Percentiles rank a stretch among this genome's conserved stretches.
Evolutionary conservation across 2,797 vertebrate genomes (phyloP).

Genomic region (Arrhamphus sclerolepis): DNA sequence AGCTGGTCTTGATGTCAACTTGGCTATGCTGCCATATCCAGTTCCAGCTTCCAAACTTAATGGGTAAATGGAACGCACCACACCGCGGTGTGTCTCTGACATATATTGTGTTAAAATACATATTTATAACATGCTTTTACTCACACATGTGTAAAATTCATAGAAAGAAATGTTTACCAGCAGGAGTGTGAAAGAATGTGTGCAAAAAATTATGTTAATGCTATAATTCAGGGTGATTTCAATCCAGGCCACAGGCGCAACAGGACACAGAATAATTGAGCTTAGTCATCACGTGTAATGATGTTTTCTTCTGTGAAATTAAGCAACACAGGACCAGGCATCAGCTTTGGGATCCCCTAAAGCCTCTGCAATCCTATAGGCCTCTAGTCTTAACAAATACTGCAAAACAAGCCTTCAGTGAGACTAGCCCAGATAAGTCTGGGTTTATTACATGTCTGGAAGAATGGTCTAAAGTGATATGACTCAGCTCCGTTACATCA

Average conservation of each 20-base stretch:
- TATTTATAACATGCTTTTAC: background rate
- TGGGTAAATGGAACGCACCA: background rate
- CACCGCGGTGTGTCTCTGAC: too few species aligned
- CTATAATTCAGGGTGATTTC: constrained; percentile 28
- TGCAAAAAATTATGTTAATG: constrained; percentile 27
- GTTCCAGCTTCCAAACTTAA: background rate
- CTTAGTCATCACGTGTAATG: constrained; percentile 55
- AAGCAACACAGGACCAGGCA: constrained; percentile 27
- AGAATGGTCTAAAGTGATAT: constrained; percentile 34
- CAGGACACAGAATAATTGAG: constrained; percentile 43
- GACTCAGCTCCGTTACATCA: constrained; percentile 45
- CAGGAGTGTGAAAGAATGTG: constrained; percentile 16
- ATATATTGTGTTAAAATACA: background rate
- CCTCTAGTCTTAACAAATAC: constrained; percentile 19
- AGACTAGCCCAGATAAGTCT: constrained; percentile 32
- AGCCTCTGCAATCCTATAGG: constrained; percentile 22
- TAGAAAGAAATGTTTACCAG: constrained; percentile 4
- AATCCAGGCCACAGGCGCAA: constrained; percentile 21
- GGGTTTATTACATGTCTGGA: constrained; percentile 55
- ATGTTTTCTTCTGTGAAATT: constrained; percentile 29
- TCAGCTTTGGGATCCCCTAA: constrained; percentile 16
- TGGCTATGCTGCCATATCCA: too few species aligned
- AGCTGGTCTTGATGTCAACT: too few species aligned
- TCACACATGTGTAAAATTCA: too few species aligned
- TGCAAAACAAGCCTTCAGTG: constrained; percentile 22